Base-by-base conservation (phyloP, 2,113 vertebrate genomes). In the Eira barbara region DNA sequence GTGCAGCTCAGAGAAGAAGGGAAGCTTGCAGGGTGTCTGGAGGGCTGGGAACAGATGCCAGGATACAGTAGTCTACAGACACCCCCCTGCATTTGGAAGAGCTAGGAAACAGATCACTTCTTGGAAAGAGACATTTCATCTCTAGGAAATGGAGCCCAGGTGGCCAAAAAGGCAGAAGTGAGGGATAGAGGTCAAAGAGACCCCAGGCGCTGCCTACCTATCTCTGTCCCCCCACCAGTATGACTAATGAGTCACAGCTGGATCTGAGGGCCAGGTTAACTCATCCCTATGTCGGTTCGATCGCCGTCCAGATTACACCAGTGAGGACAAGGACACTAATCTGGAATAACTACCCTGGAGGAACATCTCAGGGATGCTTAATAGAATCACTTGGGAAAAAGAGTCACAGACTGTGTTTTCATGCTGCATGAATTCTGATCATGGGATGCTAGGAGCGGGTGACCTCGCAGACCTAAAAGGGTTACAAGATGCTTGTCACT, bases 221-320 rank as follows among this genome's bases (percentile, higher is more conserved):
- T 57, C 42, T 89, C 39, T 17, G 4, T 10, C 52, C 31, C 31
- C 47, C 17, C 2, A 4, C 3, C 59, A 55, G 52, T 18, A 29
- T 1, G 2, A 18, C 20, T n/a, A 57, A 7, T 2, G 59, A 76
- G 31, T 82, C 74, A 69, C 78, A 17, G 65, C 31, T 20, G 31
- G 18, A 52, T 49, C n/a, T 34, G 18, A 76, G 45, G 36, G 29
- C 29, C 71, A 47, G 55, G 36, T n/a, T 11, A 3, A 4, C 39
- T 31, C 71, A 5, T 9, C 52, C 10, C 0, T 4, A 23, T 11
- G 18, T 15, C 23, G 0, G 0, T 29, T 2, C 3, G 1, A 39
- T 57, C 21, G 42, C 12, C 1, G 61, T 4, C 36, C 36, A 73
- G 45, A 81, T n/a, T 4, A 23, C 36, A 36, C 42, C 47, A 10